Base-by-base conservation (phyloP, 2,888 invertebrate species). In the Lithophane semibrunnea region DNA sequence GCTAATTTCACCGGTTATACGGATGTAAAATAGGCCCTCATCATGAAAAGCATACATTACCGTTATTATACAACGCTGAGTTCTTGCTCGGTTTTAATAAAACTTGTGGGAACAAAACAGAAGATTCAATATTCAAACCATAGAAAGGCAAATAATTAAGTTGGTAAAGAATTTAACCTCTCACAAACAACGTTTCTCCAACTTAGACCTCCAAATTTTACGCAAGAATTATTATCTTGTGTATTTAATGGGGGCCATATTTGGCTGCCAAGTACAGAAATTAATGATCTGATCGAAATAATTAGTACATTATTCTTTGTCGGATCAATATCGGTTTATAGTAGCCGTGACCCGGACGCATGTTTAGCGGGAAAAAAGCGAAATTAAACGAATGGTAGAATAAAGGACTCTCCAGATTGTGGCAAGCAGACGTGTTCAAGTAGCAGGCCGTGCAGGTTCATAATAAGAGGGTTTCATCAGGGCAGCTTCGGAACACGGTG, bases 341-440 rank as follows among this genome's bases (percentile, higher is more conserved):
- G 76, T 77, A 77, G 81, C 72, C 76, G 64, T 80, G 83, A 82
- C 82, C 74, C 64, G 56, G 66, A 79, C 75, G 79, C 77, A 85
- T 86, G 80, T 85, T 86, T 83, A 79, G 80, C 81, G 54, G 69
- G 84, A 89, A 91, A 37, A 91, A 90, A 90, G 87, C 78, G 86
- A 90, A 92, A 92, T 92, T 91, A 90, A 92, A 92, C 85, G 91
- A 93, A 93, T 92, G 88, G 85, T 80, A 82, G 91, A 93, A 93
- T 93, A 93, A 93, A 94, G 92, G 92, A 92, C 88, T 89, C 92
- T 93, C 89, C 91, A 94, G 94, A 94, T 94, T 93, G 94, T 93
- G 93, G 94, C 92, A 92, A 92, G 92, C 94, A 94, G 92, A 95
- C 96, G 96, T 96, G 96, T 96, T 96, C 93, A 94, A 96, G 96